Evolutionary conservation across 1,140 invertebrate genomes (phyloP).

Genomic region (Brachionus calyciflorus): DNA sequence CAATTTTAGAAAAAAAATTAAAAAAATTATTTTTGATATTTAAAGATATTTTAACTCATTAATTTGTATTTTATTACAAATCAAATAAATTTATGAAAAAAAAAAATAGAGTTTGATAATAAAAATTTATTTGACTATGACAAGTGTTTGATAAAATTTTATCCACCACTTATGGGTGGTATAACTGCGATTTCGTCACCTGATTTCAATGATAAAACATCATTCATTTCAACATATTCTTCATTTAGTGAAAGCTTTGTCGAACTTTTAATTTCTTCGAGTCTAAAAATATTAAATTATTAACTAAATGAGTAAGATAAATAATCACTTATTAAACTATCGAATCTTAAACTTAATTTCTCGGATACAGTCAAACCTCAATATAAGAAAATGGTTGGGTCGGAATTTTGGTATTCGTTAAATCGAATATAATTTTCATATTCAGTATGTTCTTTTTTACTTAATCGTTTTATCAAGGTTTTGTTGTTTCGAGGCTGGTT

Average conservation of each 20-base stretch:
- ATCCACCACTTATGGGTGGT: conserved; percentile 79
- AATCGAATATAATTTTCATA: too few species aligned
- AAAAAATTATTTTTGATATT: neutral
- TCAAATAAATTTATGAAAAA: neutral
- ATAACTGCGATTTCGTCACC: conserved; percentile 78
- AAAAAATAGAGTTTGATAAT: neutral
- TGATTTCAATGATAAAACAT: conserved; percentile 64
- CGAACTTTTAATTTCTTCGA: conserved; percentile 69
- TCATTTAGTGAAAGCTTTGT: conserved; percentile 78
- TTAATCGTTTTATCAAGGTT: too few species aligned
- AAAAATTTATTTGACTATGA: neutral
- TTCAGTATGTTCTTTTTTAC: too few species aligned
- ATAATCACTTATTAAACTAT: too few species aligned
- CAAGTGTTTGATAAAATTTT: conserved; percentile 15
- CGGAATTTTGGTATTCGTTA: too few species aligned
- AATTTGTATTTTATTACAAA: conserved; percentile 43
- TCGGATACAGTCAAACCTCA: too few species aligned
- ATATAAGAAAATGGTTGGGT: too few species aligned
- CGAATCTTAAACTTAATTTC: too few species aligned
- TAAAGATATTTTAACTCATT: neutral
- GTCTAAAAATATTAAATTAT: conserved; percentile 50
- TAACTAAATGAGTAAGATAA: neutral
- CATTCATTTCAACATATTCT: conserved; percentile 65
- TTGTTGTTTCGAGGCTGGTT: neutral
- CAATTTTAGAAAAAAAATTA: neutral